Evolutionary conservation across 2,888 invertebrate species (phyloP).

Genomic region (Bombylius major): DNA sequence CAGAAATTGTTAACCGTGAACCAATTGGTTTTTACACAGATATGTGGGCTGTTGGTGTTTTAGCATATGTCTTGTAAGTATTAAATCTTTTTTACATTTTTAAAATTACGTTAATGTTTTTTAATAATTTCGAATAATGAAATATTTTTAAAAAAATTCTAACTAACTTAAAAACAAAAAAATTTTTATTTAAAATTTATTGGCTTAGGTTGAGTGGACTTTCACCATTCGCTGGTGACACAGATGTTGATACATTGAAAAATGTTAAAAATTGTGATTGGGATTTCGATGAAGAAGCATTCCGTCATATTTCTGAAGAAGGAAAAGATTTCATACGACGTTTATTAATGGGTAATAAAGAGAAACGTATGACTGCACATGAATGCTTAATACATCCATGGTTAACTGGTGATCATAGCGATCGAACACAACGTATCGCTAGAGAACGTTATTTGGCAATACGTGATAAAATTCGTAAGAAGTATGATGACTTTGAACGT

Average conservation of each 20-base stretch:
- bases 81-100: slow-evolving; percentile 1
- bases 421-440: slow-evolving; percentile 64
- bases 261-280: slow-evolving; percentile 98
- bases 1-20: slow-evolving; percentile 96
- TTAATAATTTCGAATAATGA: background rate
- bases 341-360: slow-evolving; percentile 83
- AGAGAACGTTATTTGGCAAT: slow-evolving; percentile 74
- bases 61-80: slow-evolving; percentile 94
- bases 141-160: no score
- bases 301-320: slow-evolving; percentile 86
- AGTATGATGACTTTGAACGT: slow-evolving; percentile 68
- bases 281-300: slow-evolving; percentile 97
- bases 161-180: no score
- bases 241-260: slow-evolving; percentile 94
- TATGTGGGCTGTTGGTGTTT: slow-evolving; percentile 99
- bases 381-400: slow-evolving; percentile 93
- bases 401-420: slow-evolving; percentile 78
- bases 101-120: background rate
- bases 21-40: slow-evolving; percentile 99
- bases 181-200: background rate
- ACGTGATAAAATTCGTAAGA: slow-evolving; percentile 73
- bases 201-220: slow-evolving; percentile 74
- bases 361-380: slow-evolving; percentile 97
- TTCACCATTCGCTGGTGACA: slow-evolving; percentile 98
- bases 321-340: slow-evolving; percentile 96